Conservation (phyloP, 1,140 invertebrate species). For the Bombus difficillimus region DNA sequence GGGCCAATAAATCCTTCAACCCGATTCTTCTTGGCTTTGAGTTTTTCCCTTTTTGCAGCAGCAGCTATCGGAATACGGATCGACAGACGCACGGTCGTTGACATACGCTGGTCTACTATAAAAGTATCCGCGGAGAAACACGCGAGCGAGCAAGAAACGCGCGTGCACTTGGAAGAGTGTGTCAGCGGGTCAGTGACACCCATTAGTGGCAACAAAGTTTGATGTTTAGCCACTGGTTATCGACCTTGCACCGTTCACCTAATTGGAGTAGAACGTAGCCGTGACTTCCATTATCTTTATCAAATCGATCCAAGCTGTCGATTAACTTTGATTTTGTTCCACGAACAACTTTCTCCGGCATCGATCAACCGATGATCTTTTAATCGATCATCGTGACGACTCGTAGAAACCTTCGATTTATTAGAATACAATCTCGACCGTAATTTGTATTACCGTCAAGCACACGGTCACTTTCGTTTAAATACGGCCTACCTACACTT, state of each 20-base stretch:
- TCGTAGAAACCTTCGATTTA: background rate
- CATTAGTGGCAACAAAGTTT: conserved; percentile 70
- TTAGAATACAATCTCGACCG: background rate
- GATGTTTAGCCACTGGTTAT: conserved; percentile 62
- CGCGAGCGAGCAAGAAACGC: conserved; percentile 57
- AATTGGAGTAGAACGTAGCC: conserved; percentile 13
- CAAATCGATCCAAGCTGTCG: background rate
- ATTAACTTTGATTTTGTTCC: background rate
- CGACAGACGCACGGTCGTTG: conserved; percentile 30
- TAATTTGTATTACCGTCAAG: background rate
- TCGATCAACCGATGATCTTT: background rate
- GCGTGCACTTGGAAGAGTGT: conserved; percentile 67
- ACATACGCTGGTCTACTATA: conserved; percentile 27
- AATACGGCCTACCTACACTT: background rate
- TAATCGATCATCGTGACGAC: background rate
- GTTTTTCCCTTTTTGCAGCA: background rate
- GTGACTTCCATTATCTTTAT: background rate
- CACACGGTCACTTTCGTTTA: conserved; percentile 11
- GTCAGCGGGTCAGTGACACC: conserved; percentile 75
- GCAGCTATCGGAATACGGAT: conserved; percentile 5
- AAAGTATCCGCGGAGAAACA: conserved; percentile 50
- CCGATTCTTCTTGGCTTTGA: background rate
- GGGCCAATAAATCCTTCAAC: conserved; percentile 38
- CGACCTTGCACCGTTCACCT: conserved; percentile 57
- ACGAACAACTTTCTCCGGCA: conserved; percentile 11